Percentiles rank a stretch among this genome's conserved stretches.
phyloP scores from a whole-genome alignment of 2,113 vertebrate species.

The Thalassoma bifasciatum region DNA sequence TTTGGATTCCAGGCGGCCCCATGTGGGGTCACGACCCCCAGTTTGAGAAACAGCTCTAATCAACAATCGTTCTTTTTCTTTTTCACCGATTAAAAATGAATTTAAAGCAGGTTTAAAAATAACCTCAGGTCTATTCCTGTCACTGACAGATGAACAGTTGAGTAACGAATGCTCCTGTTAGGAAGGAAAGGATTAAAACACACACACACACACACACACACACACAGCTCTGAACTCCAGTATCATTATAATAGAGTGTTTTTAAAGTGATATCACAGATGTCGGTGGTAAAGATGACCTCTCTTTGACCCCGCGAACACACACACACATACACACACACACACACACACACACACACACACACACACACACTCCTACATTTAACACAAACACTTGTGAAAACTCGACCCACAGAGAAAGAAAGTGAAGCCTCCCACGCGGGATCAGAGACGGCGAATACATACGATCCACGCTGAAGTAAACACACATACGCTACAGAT shows the following conservation, averaged over 20 bases:
- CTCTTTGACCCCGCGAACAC: neutral
- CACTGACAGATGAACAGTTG: slow-evolving; percentile 3
- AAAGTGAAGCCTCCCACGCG: slow-evolving; percentile 24
- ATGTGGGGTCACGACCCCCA: no score
- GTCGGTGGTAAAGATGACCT: no score
- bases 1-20: no score
- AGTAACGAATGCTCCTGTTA: no score
- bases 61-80: no score
- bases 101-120: slow-evolving; percentile 1
- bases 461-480: neutral
- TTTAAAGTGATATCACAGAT: neutral
- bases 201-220: no score
- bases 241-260: neutral
- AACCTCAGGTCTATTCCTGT: neutral
- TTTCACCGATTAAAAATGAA: neutral
- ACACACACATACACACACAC: slow-evolving; percentile 7
- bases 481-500: slow-evolving; percentile 5
- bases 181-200: no score
- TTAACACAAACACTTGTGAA: neutral
- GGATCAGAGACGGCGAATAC: slow-evolving; percentile 1
- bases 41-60: no score
- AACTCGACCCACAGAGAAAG: slow-evolving; percentile 3
- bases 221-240: neutral
- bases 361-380: slow-evolving; percentile 1
- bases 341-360: neutral